These are phyloP conservation scores for Conops quadrifasciatus DNA, from an alignment of 2,888 invertebrate genomes.

Conservation along the genomic window DNA sequence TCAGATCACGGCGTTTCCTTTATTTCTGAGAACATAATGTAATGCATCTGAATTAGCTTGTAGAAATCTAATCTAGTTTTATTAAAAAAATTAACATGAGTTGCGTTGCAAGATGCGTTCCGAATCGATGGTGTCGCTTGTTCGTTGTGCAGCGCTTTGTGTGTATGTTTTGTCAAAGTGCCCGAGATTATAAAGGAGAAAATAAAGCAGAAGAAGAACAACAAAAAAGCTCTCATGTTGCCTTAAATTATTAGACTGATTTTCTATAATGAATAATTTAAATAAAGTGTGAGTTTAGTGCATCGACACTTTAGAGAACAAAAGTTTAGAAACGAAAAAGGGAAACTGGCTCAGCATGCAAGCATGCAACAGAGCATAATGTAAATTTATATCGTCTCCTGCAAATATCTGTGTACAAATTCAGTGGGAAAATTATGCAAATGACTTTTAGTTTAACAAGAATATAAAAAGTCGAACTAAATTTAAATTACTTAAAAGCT, in stretches of 20 bases:
- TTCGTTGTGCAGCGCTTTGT: neutral
- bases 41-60: neutral
- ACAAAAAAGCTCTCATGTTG: conserved; percentile 70
- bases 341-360: conserved; percentile 1
- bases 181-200: no score
- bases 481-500: no score
- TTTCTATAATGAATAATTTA: conserved; percentile 61
- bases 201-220: conserved; percentile 32
- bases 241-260: conserved; percentile 76
- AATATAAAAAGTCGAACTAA: no score
- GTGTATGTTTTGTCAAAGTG: conserved; percentile 8
- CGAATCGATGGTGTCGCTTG: neutral
- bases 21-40: no score
- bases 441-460: no score
- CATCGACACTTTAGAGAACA: conserved; percentile 48
- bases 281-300: conserved; percentile 36
- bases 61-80: neutral
- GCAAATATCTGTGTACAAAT: no score
- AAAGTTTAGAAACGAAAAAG: conserved; percentile 43
- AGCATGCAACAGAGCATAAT: no score
- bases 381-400: no score
- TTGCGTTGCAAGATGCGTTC: neutral
- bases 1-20: no score
- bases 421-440: no score
- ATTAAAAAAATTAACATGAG: neutral